These are phyloP conservation scores for Strigops habroptila DNA, from an alignment of 2,113 vertebrate genomes.

Conservation along the genomic window DNA sequence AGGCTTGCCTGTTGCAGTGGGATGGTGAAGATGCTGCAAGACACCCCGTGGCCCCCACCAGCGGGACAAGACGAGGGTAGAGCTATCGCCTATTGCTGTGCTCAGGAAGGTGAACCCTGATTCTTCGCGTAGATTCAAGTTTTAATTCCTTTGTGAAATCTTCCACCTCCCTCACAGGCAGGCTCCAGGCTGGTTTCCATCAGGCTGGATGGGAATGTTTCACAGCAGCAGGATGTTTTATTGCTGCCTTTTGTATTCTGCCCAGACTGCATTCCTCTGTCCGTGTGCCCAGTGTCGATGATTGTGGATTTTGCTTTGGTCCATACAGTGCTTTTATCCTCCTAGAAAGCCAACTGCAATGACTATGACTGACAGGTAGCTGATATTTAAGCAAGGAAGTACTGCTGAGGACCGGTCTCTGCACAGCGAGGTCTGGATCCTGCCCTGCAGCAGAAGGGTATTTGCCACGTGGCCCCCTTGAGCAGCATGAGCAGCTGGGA, in stretches of 20 bases:
- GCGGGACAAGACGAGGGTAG: accelerated
- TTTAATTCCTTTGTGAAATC: background rate
- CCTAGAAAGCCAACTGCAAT: background rate
- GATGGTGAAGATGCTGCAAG: background rate
- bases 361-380: background rate
- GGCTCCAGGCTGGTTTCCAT: slow-evolving; percentile 16
- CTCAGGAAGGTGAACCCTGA: background rate
- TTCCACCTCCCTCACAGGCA: background rate
- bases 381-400: background rate
- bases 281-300: background rate
- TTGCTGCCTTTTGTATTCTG: slow-evolving; percentile 34
- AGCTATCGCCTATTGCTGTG: accelerated
- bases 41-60: background rate
- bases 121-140: background rate
- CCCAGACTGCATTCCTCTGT: slow-evolving; percentile 35
- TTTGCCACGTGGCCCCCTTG: background rate
- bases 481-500: background rate
- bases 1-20: background rate
- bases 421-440: background rate
- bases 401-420: accelerated
- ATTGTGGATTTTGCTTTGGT: background rate
- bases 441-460: background rate
- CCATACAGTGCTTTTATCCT: background rate
- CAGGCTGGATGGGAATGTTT: background rate
- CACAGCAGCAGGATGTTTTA: slow-evolving; percentile 7